Conservation (phyloP, 2,113 vertebrate genomes). For the Ceyx melanurus region DNA sequence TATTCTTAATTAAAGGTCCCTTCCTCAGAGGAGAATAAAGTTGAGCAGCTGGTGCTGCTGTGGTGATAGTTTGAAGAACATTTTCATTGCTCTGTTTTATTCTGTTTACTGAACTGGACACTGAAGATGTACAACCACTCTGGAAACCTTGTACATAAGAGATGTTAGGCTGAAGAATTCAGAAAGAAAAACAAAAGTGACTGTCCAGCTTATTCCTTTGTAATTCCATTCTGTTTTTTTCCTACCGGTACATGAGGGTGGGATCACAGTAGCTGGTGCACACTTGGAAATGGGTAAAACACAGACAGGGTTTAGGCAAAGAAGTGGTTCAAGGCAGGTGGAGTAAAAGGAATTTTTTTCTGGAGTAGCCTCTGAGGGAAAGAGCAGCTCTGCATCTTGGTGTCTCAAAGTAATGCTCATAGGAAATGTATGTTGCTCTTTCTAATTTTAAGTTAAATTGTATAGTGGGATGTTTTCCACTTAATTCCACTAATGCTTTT, state of each 20-base stretch:
- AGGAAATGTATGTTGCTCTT: background rate
- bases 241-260: rapidly evolving
- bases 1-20: background rate
- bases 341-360: background rate
- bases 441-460: background rate
- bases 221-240: background rate
- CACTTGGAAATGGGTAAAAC: background rate
- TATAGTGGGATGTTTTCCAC: background rate
- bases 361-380: background rate
- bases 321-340: background rate
- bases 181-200: background rate
- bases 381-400: background rate
- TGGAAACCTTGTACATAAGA: background rate
- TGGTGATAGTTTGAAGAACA: background rate
- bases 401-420: background rate
- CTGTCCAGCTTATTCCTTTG: background rate
- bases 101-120: background rate
- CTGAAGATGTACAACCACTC: background rate
- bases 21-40: background rate
- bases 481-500: background rate
- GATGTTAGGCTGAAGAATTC: background rate
- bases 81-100: background rate
- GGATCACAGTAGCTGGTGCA: background rate
- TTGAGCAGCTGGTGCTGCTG: background rate
- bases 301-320: background rate